Evolutionary conservation across 2,888 invertebrate genomes (phyloP).

Genomic region (Octodonta nipae): DNA sequence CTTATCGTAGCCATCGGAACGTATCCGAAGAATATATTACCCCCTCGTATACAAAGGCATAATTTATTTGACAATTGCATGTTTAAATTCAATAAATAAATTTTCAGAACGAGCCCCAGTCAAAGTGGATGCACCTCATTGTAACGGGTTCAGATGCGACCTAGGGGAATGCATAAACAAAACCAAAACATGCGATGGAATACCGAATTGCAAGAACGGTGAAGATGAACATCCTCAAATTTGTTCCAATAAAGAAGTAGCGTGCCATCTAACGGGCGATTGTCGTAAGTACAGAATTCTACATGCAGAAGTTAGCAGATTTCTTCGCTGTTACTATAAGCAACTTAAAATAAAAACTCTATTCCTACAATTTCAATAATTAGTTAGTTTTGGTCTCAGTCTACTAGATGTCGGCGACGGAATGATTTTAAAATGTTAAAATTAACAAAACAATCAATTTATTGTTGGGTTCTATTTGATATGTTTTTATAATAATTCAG

Average conservation of each 20-base stretch:
- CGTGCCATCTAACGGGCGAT: conserved; percentile 22
- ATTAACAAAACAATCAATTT: no score
- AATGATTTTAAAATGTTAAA: no score
- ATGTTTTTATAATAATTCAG: no score
- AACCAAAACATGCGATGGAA: conserved; percentile 51
- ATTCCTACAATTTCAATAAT: no score
- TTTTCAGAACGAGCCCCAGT: conserved; percentile 10
- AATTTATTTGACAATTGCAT: conserved; percentile 1
- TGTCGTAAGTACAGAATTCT: background rate
- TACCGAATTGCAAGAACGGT: conserved; percentile 53
- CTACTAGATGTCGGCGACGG: no score
- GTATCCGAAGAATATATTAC: no score
- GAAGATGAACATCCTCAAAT: conserved; percentile 47
- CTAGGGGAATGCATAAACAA: conserved; percentile 53
- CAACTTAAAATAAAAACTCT: no score
- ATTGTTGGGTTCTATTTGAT: no score
- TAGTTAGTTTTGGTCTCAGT: no score
- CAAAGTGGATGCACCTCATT: conserved; percentile 24
- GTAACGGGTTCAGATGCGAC: conserved; percentile 51
- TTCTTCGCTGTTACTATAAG: no score
- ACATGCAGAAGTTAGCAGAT: no score
- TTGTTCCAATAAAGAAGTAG: conserved; percentile 30
- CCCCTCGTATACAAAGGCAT: background rate
- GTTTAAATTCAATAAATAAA: conserved; percentile 5
- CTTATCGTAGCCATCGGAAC: no score